Conservation (phyloP, 2,113 vertebrate genomes). For the Suncus etruscus region DNA sequence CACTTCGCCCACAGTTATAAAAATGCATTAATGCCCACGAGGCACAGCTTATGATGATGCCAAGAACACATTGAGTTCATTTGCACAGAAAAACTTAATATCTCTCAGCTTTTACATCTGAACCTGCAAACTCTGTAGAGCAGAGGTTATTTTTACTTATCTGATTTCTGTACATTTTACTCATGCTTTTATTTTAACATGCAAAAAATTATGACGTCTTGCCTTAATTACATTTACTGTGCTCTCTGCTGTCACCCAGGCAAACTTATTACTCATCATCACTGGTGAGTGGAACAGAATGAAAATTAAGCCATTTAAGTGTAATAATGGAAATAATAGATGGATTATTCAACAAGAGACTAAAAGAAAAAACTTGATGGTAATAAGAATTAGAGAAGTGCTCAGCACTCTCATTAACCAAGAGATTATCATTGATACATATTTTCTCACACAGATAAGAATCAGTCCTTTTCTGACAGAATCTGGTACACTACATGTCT, state of each 20-base stretch:
- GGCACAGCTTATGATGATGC: background rate
- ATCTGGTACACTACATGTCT: too few species aligned
- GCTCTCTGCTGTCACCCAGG: constrained; percentile 5
- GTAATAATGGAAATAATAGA: constrained; percentile 64
- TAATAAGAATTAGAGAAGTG: background rate
- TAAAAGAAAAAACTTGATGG: constrained; percentile 47
- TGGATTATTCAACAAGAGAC: constrained; percentile 7
- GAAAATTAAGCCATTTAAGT: constrained; percentile 57
- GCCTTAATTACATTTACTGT: constrained; percentile 10
- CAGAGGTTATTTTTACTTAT: constrained; percentile 26
- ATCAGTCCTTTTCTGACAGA: too few species aligned
- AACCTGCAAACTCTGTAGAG: background rate
- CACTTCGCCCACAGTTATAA: background rate
- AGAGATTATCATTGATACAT: constrained; percentile 37
- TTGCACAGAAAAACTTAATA: background rate
- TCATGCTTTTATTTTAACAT: background rate
- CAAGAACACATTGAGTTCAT: background rate
- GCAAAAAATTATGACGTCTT: background rate
- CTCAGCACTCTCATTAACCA: constrained; percentile 10
- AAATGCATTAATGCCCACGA: background rate
- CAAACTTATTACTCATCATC: constrained; percentile 44
- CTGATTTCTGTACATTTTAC: constrained; percentile 12
- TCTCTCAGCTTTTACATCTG: background rate
- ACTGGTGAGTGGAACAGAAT: constrained; percentile 51
- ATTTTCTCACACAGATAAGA: too few species aligned